phyloP scores from a whole-genome alignment of 2,797 vertebrate genomes.

The Apogon talboti region DNA sequence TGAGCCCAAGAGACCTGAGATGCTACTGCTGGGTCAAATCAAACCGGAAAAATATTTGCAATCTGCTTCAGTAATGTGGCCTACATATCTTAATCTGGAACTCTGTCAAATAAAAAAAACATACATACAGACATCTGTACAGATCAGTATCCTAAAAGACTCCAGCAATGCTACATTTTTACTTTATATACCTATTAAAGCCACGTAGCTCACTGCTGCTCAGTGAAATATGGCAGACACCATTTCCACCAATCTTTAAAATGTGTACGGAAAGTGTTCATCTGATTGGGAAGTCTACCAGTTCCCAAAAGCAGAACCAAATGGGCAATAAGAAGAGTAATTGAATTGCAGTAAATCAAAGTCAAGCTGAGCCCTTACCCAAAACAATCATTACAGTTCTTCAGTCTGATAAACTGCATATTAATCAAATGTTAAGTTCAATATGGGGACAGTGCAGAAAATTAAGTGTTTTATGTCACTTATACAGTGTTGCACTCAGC shows the following conservation, averaged over 20 bases:
- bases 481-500: conserved; percentile 2
- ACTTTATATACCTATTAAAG: not conserved
- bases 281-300: conserved; percentile 46
- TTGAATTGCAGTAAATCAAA: conserved; percentile 57
- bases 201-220: conserved; percentile 12
- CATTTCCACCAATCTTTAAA: conserved; percentile 44
- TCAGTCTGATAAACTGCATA: conserved; percentile 35
- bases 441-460: conserved; percentile 10
- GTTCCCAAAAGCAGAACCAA: conserved; percentile 47
- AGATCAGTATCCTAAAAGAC: not conserved
- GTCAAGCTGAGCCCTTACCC: conserved; percentile 37
- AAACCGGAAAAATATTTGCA: conserved; percentile 2
- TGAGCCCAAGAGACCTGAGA: conserved; percentile 5
- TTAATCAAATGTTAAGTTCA: conserved; percentile 48
- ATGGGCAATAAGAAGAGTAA: conserved; percentile 61
- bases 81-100: not conserved
- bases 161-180: not conserved
- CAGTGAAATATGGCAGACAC: conserved; percentile 23
- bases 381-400: conserved; percentile 28
- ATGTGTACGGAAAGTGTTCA: conserved; percentile 45
- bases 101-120: conserved; percentile 2
- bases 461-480: conserved; percentile 31
- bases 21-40: conserved; percentile 15
- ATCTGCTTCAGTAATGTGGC: conserved; percentile 23
- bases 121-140: not conserved